Percentiles rank a stretch among this genome's conserved stretches.
These are phyloP conservation scores for Sus cebifrons DNA, from an alignment of 2,797 vertebrate species.

Conservation along the genomic window DNA sequence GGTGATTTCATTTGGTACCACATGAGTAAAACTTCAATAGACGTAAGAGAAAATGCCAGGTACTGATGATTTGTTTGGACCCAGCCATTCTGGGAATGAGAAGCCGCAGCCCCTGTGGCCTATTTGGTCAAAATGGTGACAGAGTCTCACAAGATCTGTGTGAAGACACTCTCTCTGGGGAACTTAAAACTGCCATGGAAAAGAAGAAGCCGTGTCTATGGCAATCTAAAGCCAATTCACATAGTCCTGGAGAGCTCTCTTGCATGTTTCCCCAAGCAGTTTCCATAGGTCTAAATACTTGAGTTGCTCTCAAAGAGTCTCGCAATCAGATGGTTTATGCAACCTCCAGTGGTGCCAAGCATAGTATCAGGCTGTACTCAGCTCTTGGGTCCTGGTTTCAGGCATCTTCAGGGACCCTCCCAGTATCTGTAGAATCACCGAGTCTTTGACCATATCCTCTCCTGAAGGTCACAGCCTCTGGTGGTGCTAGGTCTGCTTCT, in stretches of 20 bases:
- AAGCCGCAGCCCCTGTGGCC: background rate
- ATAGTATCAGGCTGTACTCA: background rate
- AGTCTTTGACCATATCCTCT: background rate
- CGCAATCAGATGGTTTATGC: background rate
- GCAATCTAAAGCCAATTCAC: background rate
- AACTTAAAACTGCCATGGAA: background rate
- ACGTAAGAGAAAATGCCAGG: background rate
- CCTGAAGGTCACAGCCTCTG: background rate
- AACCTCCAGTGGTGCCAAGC: background rate
- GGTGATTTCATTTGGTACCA: background rate
- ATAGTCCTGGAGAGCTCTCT: background rate
- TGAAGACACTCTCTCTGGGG: background rate
- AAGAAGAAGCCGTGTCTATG: background rate
- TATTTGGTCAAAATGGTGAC: background rate
- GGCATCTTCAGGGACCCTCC: background rate
- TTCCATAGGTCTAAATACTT: background rate
- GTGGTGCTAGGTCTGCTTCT: background rate
- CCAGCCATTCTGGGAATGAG: background rate
- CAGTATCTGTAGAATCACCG: background rate
- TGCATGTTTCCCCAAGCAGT: background rate
- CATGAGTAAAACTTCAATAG: background rate
- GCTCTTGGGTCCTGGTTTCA: background rate
- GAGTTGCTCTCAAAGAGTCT: background rate
- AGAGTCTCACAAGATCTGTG: background rate
- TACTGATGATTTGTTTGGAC: background rate